Conservation (phyloP, 2,888 invertebrate genomes). For the Watsonalla binaria region DNA sequence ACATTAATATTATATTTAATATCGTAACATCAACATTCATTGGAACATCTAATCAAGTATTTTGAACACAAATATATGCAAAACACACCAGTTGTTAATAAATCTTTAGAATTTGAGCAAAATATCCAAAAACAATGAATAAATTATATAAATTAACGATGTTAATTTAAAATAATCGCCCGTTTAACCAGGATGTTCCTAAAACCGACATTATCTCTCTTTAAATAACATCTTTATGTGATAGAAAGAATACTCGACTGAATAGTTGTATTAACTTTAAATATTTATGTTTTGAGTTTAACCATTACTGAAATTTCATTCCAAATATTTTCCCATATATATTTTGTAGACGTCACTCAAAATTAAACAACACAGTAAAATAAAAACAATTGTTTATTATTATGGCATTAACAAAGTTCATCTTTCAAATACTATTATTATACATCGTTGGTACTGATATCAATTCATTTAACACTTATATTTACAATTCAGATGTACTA, state of each 20-base stretch:
- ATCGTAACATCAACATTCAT: too few species aligned
- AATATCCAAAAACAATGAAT: neutral
- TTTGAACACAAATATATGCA: neutral
- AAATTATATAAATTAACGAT: neutral
- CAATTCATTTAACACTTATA: conserved; percentile 63
- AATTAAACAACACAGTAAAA: conserved; percentile 49
- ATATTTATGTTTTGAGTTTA: too few species aligned
- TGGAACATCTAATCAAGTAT: neutral
- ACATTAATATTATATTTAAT: too few species aligned
- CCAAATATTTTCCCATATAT: too few species aligned
- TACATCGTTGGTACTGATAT: conserved; percentile 76
- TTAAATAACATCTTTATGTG: too few species aligned
- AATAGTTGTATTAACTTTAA: too few species aligned
- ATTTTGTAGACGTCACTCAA: conserved; percentile 5
- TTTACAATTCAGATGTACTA: conserved; percentile 59
- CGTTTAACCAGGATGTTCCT: too few species aligned
- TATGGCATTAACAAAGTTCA: conserved; percentile 74
- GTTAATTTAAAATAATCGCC: conserved; percentile 6
- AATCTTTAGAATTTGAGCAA: neutral
- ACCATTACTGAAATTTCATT: too few species aligned
- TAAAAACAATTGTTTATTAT: conserved; percentile 74
- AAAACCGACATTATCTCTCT: too few species aligned
- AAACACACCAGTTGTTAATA: neutral
- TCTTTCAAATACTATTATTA: conserved; percentile 50
- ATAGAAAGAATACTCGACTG: too few species aligned